Evolutionary conservation across 2,888 invertebrate genomes (phyloP), one percentile per base, ranked within the genome.

Genomic region (Leptarthrus brevirostris): DNA sequence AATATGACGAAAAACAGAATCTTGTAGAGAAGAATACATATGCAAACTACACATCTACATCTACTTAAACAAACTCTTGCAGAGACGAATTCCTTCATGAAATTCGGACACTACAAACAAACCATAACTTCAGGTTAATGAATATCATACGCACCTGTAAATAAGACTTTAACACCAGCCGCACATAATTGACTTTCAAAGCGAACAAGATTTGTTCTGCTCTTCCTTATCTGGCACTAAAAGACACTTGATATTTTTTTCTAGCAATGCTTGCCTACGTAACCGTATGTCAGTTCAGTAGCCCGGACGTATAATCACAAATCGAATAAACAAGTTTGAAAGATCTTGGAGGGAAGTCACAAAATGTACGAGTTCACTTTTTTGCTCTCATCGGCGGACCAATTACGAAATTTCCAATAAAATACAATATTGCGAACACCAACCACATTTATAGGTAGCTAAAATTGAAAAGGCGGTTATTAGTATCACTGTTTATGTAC

Each of bases 391-490:
- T 44, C 71, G 30, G 20, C 24, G 53, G 54, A 69, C 54, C 54
- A 75, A 71, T 74, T 75, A 75, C 66, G 75, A 75, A 75, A 74
- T 75, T 75, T 66, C 36, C 72, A 53, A 36, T 14, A 47, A 6
- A 14, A 14, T 20, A 75, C 72, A 77, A 75, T 69, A 75, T 72
- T 73, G 76, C 77, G 76, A 76, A 77, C 75, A 75, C 75, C 73
- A 77, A 76, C 75, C 74, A 73, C 77, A 75, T 72, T 47, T 71
- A 58, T 44, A 73, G 52, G 36, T 76, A 77, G 76, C 75, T 77
- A 78, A 76, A 78, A 79, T 77, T 77, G 76, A 77, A 72, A 73
- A 69, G 73, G 72, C 77, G 74, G 78, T 10, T 36, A n/a, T 40
- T 12, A 66, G 20, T 10, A 12, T n/a, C 20, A 26, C 20, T 26